These are phyloP conservation scores for Malurus alboscapulatus DNA, from an alignment of 2,113 vertebrate species.

Conservation along the genomic window DNA sequence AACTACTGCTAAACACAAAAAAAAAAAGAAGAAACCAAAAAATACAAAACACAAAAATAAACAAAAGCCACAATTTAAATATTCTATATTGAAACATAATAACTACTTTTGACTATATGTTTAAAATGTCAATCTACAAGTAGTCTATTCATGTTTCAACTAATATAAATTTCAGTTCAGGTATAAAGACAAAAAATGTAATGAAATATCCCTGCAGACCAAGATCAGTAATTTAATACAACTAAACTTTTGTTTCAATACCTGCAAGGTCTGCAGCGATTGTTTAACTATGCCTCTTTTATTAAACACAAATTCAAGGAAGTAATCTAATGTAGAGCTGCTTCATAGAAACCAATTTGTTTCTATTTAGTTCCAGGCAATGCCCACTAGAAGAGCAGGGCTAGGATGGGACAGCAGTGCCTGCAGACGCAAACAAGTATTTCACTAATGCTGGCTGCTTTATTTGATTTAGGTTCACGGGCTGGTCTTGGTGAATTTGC, in stretches of 20 bases:
- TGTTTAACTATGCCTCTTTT: conserved; percentile 33
- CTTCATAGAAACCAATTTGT: conserved; percentile 40
- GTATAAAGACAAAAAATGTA: neutral
- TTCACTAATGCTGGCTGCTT: neutral
- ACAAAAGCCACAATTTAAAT: neutral
- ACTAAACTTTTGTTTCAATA: conserved; percentile 25
- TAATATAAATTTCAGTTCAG: neutral
- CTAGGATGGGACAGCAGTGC: neutral
- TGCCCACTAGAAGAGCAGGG: accelerated
- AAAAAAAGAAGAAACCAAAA: neutral
- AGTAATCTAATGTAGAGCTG: conserved; percentile 19
- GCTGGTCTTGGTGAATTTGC: neutral
- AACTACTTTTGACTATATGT: neutral
- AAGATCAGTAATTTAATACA: conserved; percentile 7
- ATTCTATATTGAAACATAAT: neutral
- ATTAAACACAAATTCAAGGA: conserved; percentile 33
- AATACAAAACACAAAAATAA: neutral
- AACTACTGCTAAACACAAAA: neutral
- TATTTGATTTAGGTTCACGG: neutral
- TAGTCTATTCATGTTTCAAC: neutral
- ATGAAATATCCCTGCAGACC: neutral
- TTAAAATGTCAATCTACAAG: neutral
- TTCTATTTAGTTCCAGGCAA: conserved; percentile 46
- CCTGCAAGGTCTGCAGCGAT: neutral
- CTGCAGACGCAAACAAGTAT: neutral